Evolutionary conservation across 1,140 invertebrate species (phyloP), one percentile per base, ranked within the genome.

Genomic region (Phymorhynchus buccinoides): DNA sequence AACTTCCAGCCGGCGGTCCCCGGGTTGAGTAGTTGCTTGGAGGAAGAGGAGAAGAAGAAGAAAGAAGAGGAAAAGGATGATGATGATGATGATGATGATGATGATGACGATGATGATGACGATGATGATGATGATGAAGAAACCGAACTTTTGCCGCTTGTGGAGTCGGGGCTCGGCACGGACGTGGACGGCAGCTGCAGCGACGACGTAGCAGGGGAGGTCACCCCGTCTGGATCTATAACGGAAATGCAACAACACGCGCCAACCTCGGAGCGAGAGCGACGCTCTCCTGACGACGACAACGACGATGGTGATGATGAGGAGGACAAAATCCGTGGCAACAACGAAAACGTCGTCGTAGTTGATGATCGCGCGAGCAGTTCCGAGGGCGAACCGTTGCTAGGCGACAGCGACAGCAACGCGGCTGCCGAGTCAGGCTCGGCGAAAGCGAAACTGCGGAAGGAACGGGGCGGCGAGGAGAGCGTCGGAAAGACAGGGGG

Each of bases 121-220:
- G 6, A 22, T 30, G 3, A 27, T 6, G 48, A 37, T 62, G 0
- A 37, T 1, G 48, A 48, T 9, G 22, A 16, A 7, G 18, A 37
- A 37, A 35, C 18, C 30, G 32, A 6, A 16, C n/a, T 39, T 6
- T 37, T 77, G 30, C 73, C 73, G 3, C 68, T 22, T 9, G 48
- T n/a, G 30, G 71, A 84, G 42, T 84, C 73, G 37, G 44, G 73
- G n/a, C 52, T 77, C 35, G 68, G 48, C 35, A 41, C 68, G 22
- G 68, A 56, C 18, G 3, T 77, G 1, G 56, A 77, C 68, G 48
- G 48, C 22, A 52, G 73, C 52, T 62, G 16, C 22, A 56, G 37
- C 41, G 83, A 84, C 30, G n/a, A n/a, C n/a, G n/a, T n/a, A n/a
- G 71, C 35, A 1, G 42, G 75, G 7, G 30, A 84, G 3, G 32